A percentile compares a stretch with the other conserved stretches of the same genome.
phyloP scores from a whole-genome alignment of 2,888 invertebrate species.

The Xiphydria camelus region DNA sequence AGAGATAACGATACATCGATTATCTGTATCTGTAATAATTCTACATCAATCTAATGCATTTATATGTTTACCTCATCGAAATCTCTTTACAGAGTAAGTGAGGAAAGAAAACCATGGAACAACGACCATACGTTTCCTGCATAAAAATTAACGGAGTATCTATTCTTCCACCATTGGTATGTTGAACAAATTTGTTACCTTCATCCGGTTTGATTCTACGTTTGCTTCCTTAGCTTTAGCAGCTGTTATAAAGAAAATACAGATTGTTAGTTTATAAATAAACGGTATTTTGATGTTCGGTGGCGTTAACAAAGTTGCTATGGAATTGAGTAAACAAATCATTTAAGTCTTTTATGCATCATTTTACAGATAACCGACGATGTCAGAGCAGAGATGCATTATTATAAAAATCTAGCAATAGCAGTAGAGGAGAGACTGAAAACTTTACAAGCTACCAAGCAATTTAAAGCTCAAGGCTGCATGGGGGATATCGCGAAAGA shows the following conservation, averaged over 20 bases:
- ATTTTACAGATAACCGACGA: constrained; percentile 67
- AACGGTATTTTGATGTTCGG: not conserved
- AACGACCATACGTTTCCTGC: constrained; percentile 64
- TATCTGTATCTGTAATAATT: too few species aligned
- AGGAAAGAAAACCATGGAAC: constrained; percentile 25
- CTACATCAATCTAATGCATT: too few species aligned
- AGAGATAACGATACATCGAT: too few species aligned
- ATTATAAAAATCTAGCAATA: constrained; percentile 69
- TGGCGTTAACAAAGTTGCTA: not conserved
- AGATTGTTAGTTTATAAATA: not conserved
- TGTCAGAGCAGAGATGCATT: constrained; percentile 67
- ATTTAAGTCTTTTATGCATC: constrained; percentile 15
- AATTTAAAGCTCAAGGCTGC: constrained; percentile 7
- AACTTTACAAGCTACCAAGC: constrained; percentile 22
- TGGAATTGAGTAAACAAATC: not conserved
- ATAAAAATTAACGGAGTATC: constrained; percentile 75
- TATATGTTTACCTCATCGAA: too few species aligned
- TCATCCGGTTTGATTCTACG: too few species aligned
- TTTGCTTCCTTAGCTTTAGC: too few species aligned
- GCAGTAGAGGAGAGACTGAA: constrained; percentile 66
- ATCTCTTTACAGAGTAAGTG: not conserved
- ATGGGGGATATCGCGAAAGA: not conserved
- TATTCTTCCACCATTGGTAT: constrained; percentile 77
- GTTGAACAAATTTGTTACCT: constrained; percentile 39
- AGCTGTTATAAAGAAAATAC: too few species aligned